Conservation (phyloP, 2,888 invertebrate genomes). For the Melipona beecheii region DNA sequence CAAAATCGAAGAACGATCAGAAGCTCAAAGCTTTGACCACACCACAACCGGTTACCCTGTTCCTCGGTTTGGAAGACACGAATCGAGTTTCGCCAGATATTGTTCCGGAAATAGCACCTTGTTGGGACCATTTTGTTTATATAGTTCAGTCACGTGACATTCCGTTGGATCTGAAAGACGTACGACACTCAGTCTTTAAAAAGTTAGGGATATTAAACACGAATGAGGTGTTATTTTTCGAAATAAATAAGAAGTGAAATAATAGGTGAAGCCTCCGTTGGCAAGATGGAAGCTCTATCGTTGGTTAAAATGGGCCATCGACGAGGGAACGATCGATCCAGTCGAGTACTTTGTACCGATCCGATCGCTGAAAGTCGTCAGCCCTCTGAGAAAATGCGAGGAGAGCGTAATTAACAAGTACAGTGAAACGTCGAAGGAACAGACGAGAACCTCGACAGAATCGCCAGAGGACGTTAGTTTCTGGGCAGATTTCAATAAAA, state of each 20-base stretch:
- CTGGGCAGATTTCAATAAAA: constrained; percentile 75
- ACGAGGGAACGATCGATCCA: constrained; percentile 74
- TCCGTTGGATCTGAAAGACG: constrained; percentile 76
- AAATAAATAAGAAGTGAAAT: neutral
- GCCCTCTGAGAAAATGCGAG: constrained; percentile 57
- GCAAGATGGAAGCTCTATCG: constrained; percentile 84
- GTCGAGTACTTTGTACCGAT: constrained; percentile 72
- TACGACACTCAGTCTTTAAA: constrained; percentile 20
- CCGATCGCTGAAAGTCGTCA: constrained; percentile 71
- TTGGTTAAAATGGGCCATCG: constrained; percentile 84
- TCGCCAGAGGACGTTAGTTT: constrained; percentile 44
- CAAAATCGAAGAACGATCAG: constrained; percentile 9
- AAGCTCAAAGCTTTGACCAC: constrained; percentile 31
- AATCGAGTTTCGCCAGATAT: constrained; percentile 58
- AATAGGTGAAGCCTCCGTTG: constrained; percentile 73
- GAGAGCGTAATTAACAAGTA: constrained; percentile 28
- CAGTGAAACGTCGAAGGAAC: neutral
- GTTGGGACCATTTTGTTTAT: constrained; percentile 81
- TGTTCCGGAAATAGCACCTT: constrained; percentile 79
- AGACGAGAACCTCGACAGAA: neutral
- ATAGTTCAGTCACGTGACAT: constrained; percentile 82
- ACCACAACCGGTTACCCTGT: constrained; percentile 60
- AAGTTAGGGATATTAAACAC: neutral
- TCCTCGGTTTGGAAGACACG: constrained; percentile 64
- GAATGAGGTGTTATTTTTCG: no score